Evolutionary conservation across 2,797 vertebrate genomes (phyloP), one percentile per base, ranked within the genome.

Genomic region (Todus mexicanus): DNA sequence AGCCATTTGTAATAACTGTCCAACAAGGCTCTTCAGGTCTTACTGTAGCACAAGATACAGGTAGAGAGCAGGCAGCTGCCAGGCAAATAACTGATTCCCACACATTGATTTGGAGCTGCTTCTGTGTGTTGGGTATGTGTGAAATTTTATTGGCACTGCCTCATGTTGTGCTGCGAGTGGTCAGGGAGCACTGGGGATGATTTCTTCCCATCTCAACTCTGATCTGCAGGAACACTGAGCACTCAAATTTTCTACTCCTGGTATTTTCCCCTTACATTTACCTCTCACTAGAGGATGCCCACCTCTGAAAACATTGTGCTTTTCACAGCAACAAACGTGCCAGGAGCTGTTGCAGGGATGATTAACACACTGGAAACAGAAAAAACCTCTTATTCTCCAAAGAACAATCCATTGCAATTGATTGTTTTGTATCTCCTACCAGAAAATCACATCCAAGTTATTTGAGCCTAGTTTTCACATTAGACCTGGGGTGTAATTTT

Each of bases 151-250:
- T 60, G 57, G 8, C 26, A 13, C 21, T 42, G 14, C 26, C 57
- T 56, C 0, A 0, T 53, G 25, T 19, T 1, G 0, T 27, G 15
- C 38, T 69, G 31, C 7, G 6, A 18, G 51, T 3, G 22, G 31
- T 38, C 69, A 42, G 43, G 31, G 31, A 21, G 21, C 4, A 1
- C 21, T 38, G 45, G 45, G 33, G 26, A 22, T 38, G 70, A 11
- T 18, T 69, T 56, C 47, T 50, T 48, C 42, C 38, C 53, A 5
- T 9, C 74, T 27, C 50, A 45, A 33, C 71, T 84, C 73, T 42
- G 59, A 74, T 40, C 29, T 2, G 2, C n/a, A 33, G 57, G 17
- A 65, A 23, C 25, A 18, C 1, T 16, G 40, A n/a, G 15, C 48
- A 31, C 25, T 13, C 33, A 47, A 26, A 37, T 35, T 33, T 37